Conservation (phyloP, 2,797 vertebrate species). For the Phoxinus dragarum region DNA sequence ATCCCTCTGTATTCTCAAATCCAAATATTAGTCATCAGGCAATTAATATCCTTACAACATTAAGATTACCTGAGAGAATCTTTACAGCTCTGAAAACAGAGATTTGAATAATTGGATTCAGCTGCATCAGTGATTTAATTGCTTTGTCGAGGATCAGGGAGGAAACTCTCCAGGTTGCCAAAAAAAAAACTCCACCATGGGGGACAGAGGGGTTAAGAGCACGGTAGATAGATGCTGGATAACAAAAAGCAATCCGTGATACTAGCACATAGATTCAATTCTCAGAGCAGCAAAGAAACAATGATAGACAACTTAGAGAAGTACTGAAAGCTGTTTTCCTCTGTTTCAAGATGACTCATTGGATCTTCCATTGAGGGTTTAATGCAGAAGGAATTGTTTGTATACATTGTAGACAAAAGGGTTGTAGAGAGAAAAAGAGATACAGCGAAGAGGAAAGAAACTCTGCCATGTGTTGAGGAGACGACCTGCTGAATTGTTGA, state of each 20-base stretch:
- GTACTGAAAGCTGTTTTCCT: slow-evolving; percentile 25
- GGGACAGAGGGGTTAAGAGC: slow-evolving; percentile 40
- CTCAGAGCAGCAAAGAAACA: not conserved
- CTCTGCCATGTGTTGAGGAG: slow-evolving; percentile 37
- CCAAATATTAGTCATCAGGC: not conserved
- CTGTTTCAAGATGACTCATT: slow-evolving; percentile 31
- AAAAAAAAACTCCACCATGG: slow-evolving; percentile 52
- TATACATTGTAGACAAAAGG: slow-evolving; percentile 42
- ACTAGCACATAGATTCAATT: not conserved
- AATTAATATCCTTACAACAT: not conserved
- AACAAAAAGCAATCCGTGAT: slow-evolving; percentile 28
- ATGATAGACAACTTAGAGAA: not conserved
- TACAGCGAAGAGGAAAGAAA: not conserved
- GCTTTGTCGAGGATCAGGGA: slow-evolving; percentile 49
- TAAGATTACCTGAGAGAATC: slow-evolving; percentile 9
- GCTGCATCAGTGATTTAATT: slow-evolving; percentile 45
- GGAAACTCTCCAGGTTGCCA: slow-evolving; percentile 37
- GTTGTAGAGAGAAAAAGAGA: not conserved
- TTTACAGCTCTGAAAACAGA: slow-evolving; percentile 35
- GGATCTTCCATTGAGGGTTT: slow-evolving; percentile 33
- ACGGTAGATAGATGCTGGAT: slow-evolving; percentile 20
- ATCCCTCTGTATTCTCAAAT: not conserved
- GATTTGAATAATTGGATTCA: slow-evolving; percentile 52
- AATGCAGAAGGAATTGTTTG: slow-evolving; percentile 35
- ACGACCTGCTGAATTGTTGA: slow-evolving; percentile 40